These are phyloP conservation scores for Lates calcarifer DNA, from an alignment of 2,113 vertebrate species.

Conservation along the genomic window DNA sequence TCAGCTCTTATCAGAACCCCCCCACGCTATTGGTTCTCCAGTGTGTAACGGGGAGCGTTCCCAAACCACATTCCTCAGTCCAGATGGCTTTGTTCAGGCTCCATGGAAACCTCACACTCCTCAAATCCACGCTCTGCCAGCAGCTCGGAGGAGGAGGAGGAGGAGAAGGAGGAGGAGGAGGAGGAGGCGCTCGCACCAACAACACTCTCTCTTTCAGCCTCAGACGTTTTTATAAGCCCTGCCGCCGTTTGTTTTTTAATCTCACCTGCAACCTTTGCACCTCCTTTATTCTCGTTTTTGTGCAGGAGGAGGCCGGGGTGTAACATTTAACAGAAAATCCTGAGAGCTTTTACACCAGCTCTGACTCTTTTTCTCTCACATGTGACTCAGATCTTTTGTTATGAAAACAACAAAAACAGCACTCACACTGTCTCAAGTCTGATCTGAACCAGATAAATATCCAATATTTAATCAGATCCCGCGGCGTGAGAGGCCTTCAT, in stretches of 20 bases:
- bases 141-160: constrained; percentile 38
- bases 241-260: constrained; percentile 23
- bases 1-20: constrained; percentile 61
- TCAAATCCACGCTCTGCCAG: constrained; percentile 57
- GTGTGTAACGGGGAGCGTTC: constrained; percentile 63
- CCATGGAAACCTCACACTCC: constrained; percentile 79
- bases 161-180: constrained; percentile 35
- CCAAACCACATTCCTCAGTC: constrained; percentile 80
- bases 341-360: background rate
- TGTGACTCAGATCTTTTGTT: background rate
- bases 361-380: no score
- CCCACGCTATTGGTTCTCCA: constrained; percentile 48
- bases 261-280: constrained; percentile 44
- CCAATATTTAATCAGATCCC: background rate
- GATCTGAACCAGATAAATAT: background rate
- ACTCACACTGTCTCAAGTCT: background rate
- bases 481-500: no score
- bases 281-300: background rate
- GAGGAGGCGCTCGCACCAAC: constrained; percentile 15
- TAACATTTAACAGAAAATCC: constrained; percentile 10
- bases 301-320: background rate
- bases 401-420: background rate
- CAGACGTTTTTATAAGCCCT: constrained; percentile 34
- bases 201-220: constrained; percentile 24
- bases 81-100: constrained; percentile 81